Conservation (phyloP, 2,797 vertebrate species). For the Parambassis ranga region DNA sequence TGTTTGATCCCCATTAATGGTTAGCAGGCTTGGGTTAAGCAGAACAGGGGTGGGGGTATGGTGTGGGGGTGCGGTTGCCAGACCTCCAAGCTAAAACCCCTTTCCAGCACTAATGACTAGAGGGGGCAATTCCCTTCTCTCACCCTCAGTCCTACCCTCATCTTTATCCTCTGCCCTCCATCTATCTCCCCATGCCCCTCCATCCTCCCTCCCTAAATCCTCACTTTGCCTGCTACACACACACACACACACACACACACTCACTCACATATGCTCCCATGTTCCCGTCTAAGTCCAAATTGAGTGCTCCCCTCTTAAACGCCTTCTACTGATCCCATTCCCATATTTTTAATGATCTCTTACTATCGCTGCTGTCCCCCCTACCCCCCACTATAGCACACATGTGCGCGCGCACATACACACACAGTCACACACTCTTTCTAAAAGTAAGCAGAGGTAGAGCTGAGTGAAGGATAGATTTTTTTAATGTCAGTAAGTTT, state of each 20-base stretch:
- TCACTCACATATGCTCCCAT: conserved; percentile 7
- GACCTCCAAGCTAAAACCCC: conserved; percentile 58
- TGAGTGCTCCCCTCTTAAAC: conserved; percentile 64
- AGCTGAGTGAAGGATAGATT: conserved; percentile 3
- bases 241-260: conserved; percentile 4
- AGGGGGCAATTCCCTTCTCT: conserved; percentile 64
- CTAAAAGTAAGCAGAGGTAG: conserved; percentile 1
- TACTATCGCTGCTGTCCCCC: conserved; percentile 9
- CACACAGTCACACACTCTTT: background rate
- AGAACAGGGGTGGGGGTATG: conserved; percentile 30
- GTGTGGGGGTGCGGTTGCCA: conserved; percentile 43
- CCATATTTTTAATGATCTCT: conserved; percentile 68
- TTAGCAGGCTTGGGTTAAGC: conserved; percentile 61
- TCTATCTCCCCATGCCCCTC: conserved; percentile 42
- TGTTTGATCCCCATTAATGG: conserved; percentile 70
- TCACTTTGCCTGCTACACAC: conserved; percentile 23
- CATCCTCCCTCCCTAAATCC: conserved; percentile 52
- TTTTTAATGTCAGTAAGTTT: too few species aligned
- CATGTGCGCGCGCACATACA: background rate
- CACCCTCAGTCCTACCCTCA: conserved; percentile 47
- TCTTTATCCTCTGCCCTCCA: conserved; percentile 65
- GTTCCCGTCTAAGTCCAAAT: conserved; percentile 70
- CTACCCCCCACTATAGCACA: background rate
- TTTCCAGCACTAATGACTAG: conserved; percentile 61
- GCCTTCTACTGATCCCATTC: conserved; percentile 68